Evolutionary conservation across 2,888 invertebrate species (phyloP).

Genomic region (Chalcosyrphus nemorum): DNA sequence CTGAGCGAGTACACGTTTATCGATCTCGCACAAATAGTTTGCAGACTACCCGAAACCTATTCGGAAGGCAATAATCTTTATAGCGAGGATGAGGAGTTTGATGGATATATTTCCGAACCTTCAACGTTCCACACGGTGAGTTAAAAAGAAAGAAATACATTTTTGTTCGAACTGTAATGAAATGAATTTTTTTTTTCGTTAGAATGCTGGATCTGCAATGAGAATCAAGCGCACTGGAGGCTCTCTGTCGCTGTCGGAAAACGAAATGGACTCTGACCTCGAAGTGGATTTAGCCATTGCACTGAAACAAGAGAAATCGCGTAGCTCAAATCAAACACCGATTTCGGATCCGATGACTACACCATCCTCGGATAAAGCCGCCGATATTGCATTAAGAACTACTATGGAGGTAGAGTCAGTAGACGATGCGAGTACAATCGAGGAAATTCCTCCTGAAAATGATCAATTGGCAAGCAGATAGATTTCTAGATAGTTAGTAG

Average conservation of each 20-base stretch:
- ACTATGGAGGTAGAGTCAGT: conserved; percentile 1
- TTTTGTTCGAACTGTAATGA: background rate
- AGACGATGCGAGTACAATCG: conserved; percentile 41
- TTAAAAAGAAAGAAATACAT: background rate
- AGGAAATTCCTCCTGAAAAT: conserved; percentile 53
- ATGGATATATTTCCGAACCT: conserved; percentile 94
- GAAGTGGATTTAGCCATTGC: conserved; percentile 78
- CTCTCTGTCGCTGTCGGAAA: conserved; percentile 91
- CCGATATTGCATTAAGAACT: conserved; percentile 16
- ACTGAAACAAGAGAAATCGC: conserved; percentile 74
- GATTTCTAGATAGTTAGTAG: conserved; percentile 33
- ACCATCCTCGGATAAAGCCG: conserved; percentile 52
- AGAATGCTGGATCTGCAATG: conserved; percentile 76
- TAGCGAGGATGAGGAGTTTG: conserved; percentile 84
- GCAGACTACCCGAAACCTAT: conserved; percentile 87
- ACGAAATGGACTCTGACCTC: conserved; percentile 89
- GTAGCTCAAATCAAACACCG: conserved; percentile 74
- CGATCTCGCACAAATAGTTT: conserved; percentile 96
- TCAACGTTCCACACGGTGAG: conserved; percentile 82
- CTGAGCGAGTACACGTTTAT: conserved; percentile 90
- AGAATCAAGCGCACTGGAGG: conserved; percentile 87
- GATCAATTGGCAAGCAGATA: conserved; percentile 40
- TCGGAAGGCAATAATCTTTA: conserved; percentile 81
- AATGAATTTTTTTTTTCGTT: conserved; percentile 64
- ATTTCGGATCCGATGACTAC: conserved; percentile 55